Evolutionary conservation across 2,888 invertebrate species (phyloP).

Genomic region (Apamea epomidion): DNA sequence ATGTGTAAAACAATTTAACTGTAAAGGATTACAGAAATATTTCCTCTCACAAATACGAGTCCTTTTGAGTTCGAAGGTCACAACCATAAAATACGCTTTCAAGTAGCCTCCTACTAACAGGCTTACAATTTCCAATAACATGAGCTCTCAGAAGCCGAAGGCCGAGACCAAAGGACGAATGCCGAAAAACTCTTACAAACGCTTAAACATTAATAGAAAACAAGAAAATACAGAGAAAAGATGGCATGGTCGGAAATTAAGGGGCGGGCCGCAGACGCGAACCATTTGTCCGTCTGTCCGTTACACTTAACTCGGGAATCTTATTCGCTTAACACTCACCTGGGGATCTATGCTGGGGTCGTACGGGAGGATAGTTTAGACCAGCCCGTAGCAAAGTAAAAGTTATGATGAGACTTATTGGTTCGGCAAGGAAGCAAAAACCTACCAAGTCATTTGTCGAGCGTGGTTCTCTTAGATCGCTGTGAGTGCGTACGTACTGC

Average conservation of each 20-base stretch:
- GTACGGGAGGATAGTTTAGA: slow-evolving; percentile 50
- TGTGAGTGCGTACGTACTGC: background rate
- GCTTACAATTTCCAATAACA: slow-evolving; percentile 51
- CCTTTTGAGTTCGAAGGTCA: background rate
- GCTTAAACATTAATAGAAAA: slow-evolving; percentile 66
- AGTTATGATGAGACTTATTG: no score
- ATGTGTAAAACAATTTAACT: no score
- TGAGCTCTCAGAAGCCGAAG: slow-evolving; percentile 13
- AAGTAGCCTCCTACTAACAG: slow-evolving; percentile 21
- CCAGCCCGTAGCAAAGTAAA: background rate
- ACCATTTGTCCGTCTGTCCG: slow-evolving; percentile 78
- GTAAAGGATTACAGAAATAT: background rate
- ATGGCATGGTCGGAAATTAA: slow-evolving; percentile 66
- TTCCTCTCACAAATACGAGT: background rate
- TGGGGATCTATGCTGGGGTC: slow-evolving; percentile 71
- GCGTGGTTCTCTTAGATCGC: background rate
- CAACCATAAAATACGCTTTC: slow-evolving; percentile 34
- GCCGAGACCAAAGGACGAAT: slow-evolving; percentile 21
- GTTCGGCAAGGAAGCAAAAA: background rate
- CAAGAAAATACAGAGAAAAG: slow-evolving; percentile 56
- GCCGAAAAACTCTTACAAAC: slow-evolving; percentile 44
- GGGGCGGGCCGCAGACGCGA: slow-evolving; percentile 66
- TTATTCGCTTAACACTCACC: slow-evolving; percentile 81
- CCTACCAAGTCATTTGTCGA: background rate
- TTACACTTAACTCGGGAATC: slow-evolving; percentile 75